Percentiles rank a stretch among this genome's conserved stretches.
phyloP scores from a whole-genome alignment of 1,140 invertebrate species.

The Thaumetopoea pityocampa region DNA sequence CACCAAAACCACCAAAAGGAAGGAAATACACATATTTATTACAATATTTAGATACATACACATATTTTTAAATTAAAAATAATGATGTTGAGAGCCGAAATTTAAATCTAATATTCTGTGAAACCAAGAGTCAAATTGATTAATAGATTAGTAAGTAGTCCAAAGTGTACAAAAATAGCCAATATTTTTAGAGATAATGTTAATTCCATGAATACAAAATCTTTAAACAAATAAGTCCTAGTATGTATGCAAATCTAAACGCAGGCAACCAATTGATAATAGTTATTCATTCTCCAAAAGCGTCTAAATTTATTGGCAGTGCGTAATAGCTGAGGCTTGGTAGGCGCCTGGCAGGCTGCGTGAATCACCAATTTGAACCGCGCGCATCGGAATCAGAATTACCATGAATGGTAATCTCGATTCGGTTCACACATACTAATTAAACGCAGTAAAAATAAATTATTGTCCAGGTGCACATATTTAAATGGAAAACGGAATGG shows the following conservation, averaged over 20 bases:
- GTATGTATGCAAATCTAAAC: slow-evolving; percentile 11
- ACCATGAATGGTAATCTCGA: slow-evolving; percentile 14
- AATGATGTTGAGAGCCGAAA: no score
- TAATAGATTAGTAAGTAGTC: no score
- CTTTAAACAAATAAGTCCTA: slow-evolving; percentile 13
- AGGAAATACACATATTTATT: no score
- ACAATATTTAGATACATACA: no score
- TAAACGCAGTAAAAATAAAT: slow-evolving; percentile 3
- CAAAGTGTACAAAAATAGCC: no score
- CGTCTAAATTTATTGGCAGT: slow-evolving; percentile 16
- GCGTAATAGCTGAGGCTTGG: slow-evolving; percentile 8
- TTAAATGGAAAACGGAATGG: background rate
- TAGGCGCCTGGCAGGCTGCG: slow-evolving; percentile 13
- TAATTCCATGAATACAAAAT: no score
- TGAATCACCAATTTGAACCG: slow-evolving; percentile 11
- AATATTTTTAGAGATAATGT: no score
- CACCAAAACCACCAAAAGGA: no score
- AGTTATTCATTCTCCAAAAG: slow-evolving; percentile 15
- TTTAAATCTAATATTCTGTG: no score
- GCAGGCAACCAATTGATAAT: slow-evolving; percentile 9
- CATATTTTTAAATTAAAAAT: no score
- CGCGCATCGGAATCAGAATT: slow-evolving; percentile 9
- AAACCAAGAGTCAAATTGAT: no score
- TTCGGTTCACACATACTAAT: slow-evolving; percentile 4
- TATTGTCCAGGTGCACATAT: background rate